These are phyloP conservation scores for Caenorhabditis brenneri DNA, from an alignment of 1,140 invertebrate species.

Conservation along the genomic window DNA sequence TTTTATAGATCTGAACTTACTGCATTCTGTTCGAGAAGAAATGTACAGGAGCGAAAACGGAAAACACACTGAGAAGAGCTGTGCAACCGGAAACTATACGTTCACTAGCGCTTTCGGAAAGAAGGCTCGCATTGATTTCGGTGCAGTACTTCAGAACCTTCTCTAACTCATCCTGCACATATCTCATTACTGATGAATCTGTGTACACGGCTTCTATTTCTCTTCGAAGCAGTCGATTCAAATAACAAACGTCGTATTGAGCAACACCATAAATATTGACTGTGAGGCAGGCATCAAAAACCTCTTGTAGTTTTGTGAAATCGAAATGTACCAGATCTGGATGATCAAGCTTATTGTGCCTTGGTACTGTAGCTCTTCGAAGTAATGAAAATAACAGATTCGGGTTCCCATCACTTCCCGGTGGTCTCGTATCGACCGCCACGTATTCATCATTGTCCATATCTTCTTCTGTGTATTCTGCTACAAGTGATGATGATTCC, in stretches of 20 bases:
- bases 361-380: slow-evolving; percentile 5
- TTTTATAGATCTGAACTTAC: background rate
- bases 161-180: slow-evolving; percentile 31
- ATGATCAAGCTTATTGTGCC: background rate
- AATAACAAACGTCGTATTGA: slow-evolving; percentile 35
- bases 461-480: background rate
- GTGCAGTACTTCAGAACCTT: slow-evolving; percentile 44
- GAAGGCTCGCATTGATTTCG: slow-evolving; percentile 36
- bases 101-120: slow-evolving; percentile 31
- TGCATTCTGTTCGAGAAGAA: slow-evolving; percentile 44
- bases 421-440: background rate
- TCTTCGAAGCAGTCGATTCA: slow-evolving; percentile 38
- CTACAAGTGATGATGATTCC: background rate
- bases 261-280: slow-evolving; percentile 22
- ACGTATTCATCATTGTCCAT: background rate
- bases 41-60: slow-evolving; percentile 39
- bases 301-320: background rate
- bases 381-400: background rate
- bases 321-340: slow-evolving; percentile 4
- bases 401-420: background rate
- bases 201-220: slow-evolving; percentile 30
- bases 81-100: slow-evolving; percentile 40
- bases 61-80: slow-evolving; percentile 37
- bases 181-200: background rate
- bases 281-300: background rate